Evolutionary conservation across 2,113 vertebrate genomes (phyloP).

Genomic region (Phoenicopterus ruber): DNA sequence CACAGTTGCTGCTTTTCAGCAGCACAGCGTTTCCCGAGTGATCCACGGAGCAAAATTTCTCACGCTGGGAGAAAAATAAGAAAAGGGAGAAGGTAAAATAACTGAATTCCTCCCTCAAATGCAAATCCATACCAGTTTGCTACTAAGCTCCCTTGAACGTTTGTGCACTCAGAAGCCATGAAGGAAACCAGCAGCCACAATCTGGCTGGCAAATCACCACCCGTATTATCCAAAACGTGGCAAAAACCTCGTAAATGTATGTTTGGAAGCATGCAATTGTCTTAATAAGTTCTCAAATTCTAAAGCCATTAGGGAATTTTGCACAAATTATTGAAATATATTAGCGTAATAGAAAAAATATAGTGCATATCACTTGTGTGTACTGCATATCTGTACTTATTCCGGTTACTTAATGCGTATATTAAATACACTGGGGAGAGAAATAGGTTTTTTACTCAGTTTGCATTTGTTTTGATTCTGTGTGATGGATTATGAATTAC

Average conservation of each 20-base stretch:
- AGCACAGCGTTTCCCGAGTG: not conserved
- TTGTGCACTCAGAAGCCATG: not conserved
- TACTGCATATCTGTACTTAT: not conserved
- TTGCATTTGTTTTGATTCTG: slow-evolving; percentile 31
- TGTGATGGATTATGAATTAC: slow-evolving; percentile 46
- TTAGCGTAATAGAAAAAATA: slow-evolving; percentile 13
- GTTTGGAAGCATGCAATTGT: not conserved
- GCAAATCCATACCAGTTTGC: not conserved
- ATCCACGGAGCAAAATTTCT: not conserved
- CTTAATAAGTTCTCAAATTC: not conserved
- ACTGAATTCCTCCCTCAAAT: not conserved
- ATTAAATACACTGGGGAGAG: not conserved
- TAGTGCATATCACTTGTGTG: not conserved
- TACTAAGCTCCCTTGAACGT: not conserved
- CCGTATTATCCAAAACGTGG: not conserved
- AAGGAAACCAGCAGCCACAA: not conserved
- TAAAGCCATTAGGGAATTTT: slow-evolving; percentile 28
- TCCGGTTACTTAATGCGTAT: not conserved
- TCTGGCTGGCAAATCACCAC: not conserved
- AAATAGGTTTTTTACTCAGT: not conserved
- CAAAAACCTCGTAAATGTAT: not conserved
- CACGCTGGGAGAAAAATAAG: not conserved
- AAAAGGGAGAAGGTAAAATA: not conserved
- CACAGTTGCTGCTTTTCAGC: slow-evolving; percentile 28
- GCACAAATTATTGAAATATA: slow-evolving; percentile 7